These are phyloP conservation scores for Bradypodion pumilum DNA, from an alignment of 2,797 vertebrate genomes.

Conservation along the genomic window DNA sequence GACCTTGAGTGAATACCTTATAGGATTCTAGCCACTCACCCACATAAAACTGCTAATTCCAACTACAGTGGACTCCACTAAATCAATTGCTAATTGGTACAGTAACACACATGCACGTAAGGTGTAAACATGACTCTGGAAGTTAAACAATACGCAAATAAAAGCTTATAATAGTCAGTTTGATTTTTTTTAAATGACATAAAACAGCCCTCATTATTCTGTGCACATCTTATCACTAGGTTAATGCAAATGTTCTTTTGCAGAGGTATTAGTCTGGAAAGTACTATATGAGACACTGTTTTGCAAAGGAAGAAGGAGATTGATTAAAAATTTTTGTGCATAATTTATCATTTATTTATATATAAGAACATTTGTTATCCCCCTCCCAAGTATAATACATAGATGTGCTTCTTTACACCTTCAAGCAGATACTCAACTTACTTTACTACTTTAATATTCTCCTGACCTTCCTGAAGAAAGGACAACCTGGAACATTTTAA, in stretches of 20 bases:
- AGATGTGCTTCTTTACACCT: not conserved
- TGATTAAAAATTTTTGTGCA: too few species aligned
- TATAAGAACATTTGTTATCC: not conserved
- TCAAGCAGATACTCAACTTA: not conserved
- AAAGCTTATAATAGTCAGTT: not conserved
- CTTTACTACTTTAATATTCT: not conserved
- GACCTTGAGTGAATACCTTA: too few species aligned
- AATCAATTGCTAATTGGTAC: too few species aligned
- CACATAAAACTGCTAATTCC: too few species aligned
- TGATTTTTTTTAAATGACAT: too few species aligned
- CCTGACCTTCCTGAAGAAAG: not conserved
- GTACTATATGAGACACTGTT: not conserved
- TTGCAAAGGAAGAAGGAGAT: not conserved
- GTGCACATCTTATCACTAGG: not conserved
- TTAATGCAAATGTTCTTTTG: not conserved
- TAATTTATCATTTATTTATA: too few species aligned
- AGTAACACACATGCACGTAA: not conserved
- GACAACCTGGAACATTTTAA: not conserved
- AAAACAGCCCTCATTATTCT: not conserved
- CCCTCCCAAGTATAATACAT: not conserved
- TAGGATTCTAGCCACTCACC: too few species aligned
- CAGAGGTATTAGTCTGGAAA: not conserved
- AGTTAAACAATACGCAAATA: not conserved
- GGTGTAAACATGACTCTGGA: not conserved
- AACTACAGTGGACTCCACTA: too few species aligned